Evolutionary conservation across 2,888 invertebrate genomes (phyloP), one percentile per base, ranked within the genome.

Genomic region (Apamea anceps): DNA sequence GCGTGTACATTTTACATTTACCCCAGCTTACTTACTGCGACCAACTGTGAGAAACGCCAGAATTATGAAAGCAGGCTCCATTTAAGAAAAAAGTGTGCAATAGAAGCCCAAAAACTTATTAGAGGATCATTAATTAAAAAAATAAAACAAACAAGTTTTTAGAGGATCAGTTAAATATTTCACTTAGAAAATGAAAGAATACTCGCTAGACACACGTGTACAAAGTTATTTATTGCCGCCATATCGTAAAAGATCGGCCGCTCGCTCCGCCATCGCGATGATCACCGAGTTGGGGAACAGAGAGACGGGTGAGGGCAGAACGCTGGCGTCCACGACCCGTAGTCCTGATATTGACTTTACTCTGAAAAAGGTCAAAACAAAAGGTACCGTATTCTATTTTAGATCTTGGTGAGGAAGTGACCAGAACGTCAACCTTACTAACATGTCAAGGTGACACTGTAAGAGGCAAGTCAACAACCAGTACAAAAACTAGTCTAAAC

Each of bases 281-380:
- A 98, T 92, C 10, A 98, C 97, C 0, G 98, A 98, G 93, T 98
- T 98, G 0, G 99, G 98, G 90, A 98, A 98, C 4, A 99, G 98
- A 2, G 98, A 98, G 45, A 98, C 95, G 0, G 99, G 98, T 0
- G 98, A 97, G 0, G 99, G 99, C 87, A 99, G 95, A 2, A 99
- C 97, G 90, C 99, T 98, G 7, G 98, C 98, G 93, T 99, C 99
- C 85, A 98, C 98, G 75, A 99, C 97, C 66, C 99, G 97, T 8
- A 99, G 92, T 42, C 98, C 97, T 1, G 97, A 95, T 0, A 98
- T 93, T 0, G 98, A 98, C 88, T 97, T 97, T 0, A 98, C 97
- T 87, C 98, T 98, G 94, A 74, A 97, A 96, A 25, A 65, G 25
- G 25, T 65, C 37, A 65, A 65, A 65, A 42, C 37, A 65, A 65